These are phyloP conservation scores for Trypoxylus dichotomus DNA, from an alignment of 1,140 invertebrate genomes.

Conservation along the genomic window DNA sequence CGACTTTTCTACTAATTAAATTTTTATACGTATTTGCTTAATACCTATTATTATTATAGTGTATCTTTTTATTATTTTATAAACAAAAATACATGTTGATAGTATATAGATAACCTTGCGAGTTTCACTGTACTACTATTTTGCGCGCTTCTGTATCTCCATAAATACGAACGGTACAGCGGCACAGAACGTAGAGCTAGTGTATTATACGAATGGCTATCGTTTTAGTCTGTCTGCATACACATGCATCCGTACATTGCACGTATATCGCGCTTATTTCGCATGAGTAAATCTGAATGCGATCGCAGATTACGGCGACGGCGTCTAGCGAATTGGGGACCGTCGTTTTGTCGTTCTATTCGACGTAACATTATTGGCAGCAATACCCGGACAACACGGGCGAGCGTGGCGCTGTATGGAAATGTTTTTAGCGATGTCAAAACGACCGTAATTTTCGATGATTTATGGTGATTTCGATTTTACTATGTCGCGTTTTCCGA, in stretches of 20 bases:
- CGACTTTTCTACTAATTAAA: too few relatives aligned
- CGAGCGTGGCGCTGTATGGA: not conserved
- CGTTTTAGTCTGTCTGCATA: not conserved
- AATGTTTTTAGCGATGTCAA: not conserved
- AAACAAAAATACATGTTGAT: too few relatives aligned
- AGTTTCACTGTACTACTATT: too few relatives aligned
- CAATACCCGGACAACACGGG: not conserved
- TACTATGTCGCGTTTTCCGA: not conserved
- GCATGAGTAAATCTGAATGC: not conserved
- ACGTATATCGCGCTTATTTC: not conserved
- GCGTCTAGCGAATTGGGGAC: not conserved
- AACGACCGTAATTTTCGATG: not conserved
- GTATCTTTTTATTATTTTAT: too few relatives aligned
- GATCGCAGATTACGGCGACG: not conserved
- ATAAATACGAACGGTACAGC: too few relatives aligned
- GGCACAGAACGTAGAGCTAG: too few relatives aligned
- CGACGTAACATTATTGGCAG: not conserved
- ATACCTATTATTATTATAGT: too few relatives aligned
- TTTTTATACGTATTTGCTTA: too few relatives aligned
- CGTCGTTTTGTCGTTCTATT: not conserved
- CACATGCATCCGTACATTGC: not conserved
- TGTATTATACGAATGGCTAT: too few relatives aligned
- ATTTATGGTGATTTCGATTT: not conserved
- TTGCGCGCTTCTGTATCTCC: too few relatives aligned
- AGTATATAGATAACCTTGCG: too few relatives aligned